phyloP scores from a whole-genome alignment of 1,140 invertebrate genomes.

The Drosophila arawakana region DNA sequence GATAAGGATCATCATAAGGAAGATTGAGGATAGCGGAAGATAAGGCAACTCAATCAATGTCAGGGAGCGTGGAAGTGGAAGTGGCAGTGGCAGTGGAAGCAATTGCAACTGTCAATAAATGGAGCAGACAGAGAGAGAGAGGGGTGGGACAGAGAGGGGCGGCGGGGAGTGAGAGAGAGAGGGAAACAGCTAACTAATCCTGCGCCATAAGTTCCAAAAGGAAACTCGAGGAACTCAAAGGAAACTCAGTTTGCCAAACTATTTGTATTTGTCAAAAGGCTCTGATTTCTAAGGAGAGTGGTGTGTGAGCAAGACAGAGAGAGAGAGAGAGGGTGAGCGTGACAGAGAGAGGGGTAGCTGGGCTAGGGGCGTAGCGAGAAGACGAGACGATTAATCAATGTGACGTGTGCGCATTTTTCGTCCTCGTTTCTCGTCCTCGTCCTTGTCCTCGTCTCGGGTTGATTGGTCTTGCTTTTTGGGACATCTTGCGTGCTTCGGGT shows the following conservation, averaged over 20 bases:
- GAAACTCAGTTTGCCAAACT: constrained; percentile 45
- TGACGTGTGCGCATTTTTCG: constrained; percentile 61
- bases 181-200: constrained; percentile 50
- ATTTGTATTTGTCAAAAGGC: constrained; percentile 78
- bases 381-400: constrained; percentile 75
- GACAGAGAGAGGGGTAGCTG: constrained; percentile 1
- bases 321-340: neutral
- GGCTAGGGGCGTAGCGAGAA: constrained; percentile 7
- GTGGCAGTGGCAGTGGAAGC: constrained; percentile 30
- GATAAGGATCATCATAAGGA: constrained; percentile 57
- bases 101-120: constrained; percentile 79
- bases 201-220: constrained; percentile 49
- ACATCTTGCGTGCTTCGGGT: constrained; percentile 38
- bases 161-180: neutral
- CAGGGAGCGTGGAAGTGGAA: constrained; percentile 27
- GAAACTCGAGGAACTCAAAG: neutral
- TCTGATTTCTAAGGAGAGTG: constrained; percentile 55
- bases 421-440: constrained; percentile 1
- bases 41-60: constrained; percentile 71
- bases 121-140: constrained; percentile 49
- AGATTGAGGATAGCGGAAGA: constrained; percentile 13
- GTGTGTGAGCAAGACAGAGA: constrained; percentile 6
- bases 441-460: constrained; percentile 14
- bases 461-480: constrained; percentile 23
- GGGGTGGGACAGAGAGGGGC: neutral